Evolutionary conservation across 1,140 invertebrate species (phyloP).

Genomic region (Lanistes nyassanus): DNA sequence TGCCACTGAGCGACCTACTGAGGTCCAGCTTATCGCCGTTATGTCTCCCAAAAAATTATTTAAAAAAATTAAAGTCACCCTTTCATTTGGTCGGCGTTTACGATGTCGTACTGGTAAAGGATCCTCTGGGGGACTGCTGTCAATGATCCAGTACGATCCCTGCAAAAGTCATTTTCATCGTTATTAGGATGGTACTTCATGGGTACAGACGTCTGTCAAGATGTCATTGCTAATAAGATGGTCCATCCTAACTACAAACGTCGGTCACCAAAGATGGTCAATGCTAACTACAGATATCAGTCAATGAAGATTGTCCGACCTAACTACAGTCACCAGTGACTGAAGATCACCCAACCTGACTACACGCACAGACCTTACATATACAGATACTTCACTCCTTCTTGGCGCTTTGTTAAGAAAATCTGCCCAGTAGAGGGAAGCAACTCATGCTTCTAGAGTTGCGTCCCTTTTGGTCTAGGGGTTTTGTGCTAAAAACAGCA

Average conservation of each 20-base stretch:
- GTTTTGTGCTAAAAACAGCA: no score
- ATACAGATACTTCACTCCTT: no score
- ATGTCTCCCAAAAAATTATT: no score
- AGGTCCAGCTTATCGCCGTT: no score
- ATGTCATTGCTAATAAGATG: neutral
- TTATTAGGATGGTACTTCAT: no score
- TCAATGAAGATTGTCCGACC: neutral
- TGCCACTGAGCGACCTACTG: no score
- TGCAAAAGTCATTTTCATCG: slow-evolving; percentile 34
- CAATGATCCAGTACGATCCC: slow-evolving; percentile 68
- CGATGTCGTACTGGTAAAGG: slow-evolving; percentile 54
- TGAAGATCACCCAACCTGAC: no score
- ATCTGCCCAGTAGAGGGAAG: no score
- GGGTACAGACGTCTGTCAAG: neutral
- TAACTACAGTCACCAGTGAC: neutral
- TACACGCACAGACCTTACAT: no score
- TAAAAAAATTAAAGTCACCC: slow-evolving; percentile 43
- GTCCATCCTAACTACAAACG: neutral
- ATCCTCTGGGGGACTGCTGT: slow-evolving; percentile 64
- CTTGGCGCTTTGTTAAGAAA: no score
- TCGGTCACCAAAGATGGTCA: neutral
- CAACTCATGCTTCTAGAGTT: no score
- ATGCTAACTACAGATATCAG: neutral
- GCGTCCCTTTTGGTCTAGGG: no score
- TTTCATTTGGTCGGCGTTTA: slow-evolving; percentile 48